A percentile compares a stretch with the other conserved stretches of the same genome.
Conservation (phyloP, 2,113 vertebrate genomes). For the Elanus axillaris region DNA sequence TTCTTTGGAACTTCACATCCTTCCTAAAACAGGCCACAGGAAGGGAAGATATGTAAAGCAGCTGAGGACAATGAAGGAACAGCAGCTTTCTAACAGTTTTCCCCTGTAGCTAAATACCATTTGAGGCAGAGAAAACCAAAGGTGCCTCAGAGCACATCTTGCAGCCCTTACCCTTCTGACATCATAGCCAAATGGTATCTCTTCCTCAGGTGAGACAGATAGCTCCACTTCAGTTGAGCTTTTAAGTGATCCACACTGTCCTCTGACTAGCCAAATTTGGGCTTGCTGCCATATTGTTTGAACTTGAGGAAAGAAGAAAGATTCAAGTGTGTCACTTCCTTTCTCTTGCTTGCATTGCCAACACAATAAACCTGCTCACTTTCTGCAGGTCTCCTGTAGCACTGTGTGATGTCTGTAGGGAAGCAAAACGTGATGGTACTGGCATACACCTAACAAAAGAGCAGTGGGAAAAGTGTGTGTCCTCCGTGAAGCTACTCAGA, state of each 20-base stretch:
- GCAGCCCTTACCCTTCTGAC: not conserved
- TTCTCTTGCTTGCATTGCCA: slow-evolving; percentile 86
- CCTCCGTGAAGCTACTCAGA: not conserved
- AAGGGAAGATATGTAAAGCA: too few species aligned
- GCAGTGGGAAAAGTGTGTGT: not conserved
- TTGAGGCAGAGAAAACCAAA: not conserved
- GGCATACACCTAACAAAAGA: not conserved
- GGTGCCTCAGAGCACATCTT: not conserved
- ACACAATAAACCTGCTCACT: slow-evolving; percentile 87
- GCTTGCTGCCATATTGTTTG: not conserved
- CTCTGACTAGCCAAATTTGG: not conserved
- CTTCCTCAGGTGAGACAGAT: not conserved
- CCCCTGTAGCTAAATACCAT: too few species aligned
- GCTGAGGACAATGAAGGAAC: too few species aligned
- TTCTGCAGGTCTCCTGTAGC: slow-evolving; percentile 83
- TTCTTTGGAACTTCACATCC: not conserved
- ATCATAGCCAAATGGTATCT: not conserved
- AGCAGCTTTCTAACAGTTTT: too few species aligned
- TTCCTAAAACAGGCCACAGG: too few species aligned
- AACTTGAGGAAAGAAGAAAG: not conserved
- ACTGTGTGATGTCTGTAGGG: slow-evolving; percentile 81
- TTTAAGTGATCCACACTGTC: not conserved
- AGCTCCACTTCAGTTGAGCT: not conserved
- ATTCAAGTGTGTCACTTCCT: slow-evolving; percentile 67
- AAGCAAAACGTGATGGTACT: not conserved